These are phyloP conservation scores for Cyanoramphus novaezelandiae DNA, from an alignment of 2,113 vertebrate species.

Conservation along the genomic window DNA sequence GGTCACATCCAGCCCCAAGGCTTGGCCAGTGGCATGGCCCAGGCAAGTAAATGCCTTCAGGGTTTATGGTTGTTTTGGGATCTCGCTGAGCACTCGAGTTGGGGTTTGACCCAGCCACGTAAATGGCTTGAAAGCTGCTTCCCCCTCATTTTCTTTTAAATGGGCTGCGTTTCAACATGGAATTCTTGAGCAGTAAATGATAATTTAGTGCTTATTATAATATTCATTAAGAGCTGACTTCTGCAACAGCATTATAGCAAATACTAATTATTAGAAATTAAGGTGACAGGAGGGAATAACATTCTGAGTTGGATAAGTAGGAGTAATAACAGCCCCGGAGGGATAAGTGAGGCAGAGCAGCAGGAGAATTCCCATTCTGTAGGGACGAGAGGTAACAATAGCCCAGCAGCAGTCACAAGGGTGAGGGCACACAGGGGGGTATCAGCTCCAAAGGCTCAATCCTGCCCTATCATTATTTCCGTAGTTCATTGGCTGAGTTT, in stretches of 20 bases:
- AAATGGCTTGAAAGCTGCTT: neutral
- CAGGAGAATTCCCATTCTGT: neutral
- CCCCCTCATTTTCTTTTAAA: neutral
- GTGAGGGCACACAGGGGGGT: neutral
- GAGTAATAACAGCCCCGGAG: neutral
- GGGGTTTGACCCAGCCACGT: neutral
- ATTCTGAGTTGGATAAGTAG: neutral
- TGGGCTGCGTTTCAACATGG: neutral
- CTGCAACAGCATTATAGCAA: neutral
- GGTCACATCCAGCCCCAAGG: fast-evolving
- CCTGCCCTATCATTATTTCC: neutral
- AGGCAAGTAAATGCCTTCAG: neutral
- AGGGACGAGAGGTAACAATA: neutral
- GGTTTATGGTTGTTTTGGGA: neutral
- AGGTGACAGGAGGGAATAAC: constrained; percentile 10
- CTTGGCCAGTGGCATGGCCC: fast-evolving
- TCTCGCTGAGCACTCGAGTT: fast-evolving
- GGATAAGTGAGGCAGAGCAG: neutral
- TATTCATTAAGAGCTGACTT: constrained; percentile 12
- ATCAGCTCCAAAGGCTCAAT: neutral
- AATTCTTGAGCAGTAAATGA: neutral
- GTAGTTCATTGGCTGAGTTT: neutral
- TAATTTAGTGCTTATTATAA: constrained; percentile 14
- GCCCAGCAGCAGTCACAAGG: fast-evolving
- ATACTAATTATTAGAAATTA: constrained; percentile 43